Conservation (phyloP, 2,113 vertebrate genomes). For the Esox niger region DNA sequence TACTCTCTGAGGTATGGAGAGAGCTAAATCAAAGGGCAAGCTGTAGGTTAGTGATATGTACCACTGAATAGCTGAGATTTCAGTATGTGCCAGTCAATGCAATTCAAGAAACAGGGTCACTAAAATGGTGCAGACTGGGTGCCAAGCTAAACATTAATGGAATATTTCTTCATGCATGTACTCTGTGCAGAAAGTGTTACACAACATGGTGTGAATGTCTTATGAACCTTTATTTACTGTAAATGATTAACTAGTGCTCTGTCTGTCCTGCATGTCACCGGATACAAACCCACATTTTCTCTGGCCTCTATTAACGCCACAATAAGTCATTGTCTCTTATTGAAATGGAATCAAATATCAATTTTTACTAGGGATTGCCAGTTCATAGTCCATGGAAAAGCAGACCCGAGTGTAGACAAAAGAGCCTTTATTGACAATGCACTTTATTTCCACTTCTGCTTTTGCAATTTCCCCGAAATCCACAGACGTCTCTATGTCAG, state of each 20-base stretch:
- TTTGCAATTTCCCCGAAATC: constrained; percentile 13
- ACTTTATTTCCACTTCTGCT: not conserved
- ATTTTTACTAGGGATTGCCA: not conserved
- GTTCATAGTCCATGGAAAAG: not conserved
- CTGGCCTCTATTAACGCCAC: constrained; percentile 24
- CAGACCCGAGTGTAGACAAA: not conserved
- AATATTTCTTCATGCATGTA: constrained; percentile 27
- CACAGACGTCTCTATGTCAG: constrained; percentile 8
- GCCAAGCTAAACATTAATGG: constrained; percentile 60
- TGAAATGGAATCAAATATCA: not conserved
- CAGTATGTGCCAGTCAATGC: constrained; percentile 39
- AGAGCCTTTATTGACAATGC: not conserved
- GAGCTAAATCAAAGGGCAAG: not conserved
- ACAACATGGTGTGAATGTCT: constrained; percentile 34
- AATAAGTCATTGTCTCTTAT: not conserved
- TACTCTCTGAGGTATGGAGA: no score
- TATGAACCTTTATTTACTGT: constrained; percentile 49
- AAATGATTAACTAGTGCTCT: constrained; percentile 60
- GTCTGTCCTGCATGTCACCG: constrained; percentile 28
- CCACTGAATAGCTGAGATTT: not conserved
- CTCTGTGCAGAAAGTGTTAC: constrained; percentile 37
- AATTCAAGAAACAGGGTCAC: constrained; percentile 24
- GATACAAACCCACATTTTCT: constrained; percentile 14
- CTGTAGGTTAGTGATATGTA: not conserved
- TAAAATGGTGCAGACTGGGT: constrained; percentile 2